A percentile compares a stretch with the other conserved stretches of the same genome.
These are phyloP conservation scores for Meleagris gallopavo DNA, from an alignment of 2,113 vertebrate species.

Conservation along the genomic window DNA sequence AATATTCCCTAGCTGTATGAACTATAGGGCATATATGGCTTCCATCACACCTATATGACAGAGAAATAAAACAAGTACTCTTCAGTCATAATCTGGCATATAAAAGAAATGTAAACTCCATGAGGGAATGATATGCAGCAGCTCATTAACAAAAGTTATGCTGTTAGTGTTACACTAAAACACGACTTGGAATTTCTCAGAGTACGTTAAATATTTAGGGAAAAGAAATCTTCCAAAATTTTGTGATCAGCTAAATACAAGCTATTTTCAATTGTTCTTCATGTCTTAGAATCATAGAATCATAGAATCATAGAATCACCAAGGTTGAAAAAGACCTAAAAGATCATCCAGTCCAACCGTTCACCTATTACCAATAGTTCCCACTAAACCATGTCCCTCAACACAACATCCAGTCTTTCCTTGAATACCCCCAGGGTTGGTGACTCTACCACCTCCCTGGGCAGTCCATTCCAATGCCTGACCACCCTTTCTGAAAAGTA, in stretches of 20 bases:
- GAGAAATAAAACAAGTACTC: neutral
- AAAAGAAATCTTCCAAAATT: neutral
- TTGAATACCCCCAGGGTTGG: too few relatives aligned
- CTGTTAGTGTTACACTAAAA: neutral
- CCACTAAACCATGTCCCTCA: too few relatives aligned
- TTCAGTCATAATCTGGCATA: neutral
- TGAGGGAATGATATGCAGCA: neutral
- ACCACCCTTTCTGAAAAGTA: too few relatives aligned
- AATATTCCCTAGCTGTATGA: neutral
- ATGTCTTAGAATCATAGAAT: too few relatives aligned
- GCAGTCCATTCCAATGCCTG: too few relatives aligned
- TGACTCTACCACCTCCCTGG: too few relatives aligned
- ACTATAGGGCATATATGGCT: neutral
- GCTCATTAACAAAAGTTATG: neutral
- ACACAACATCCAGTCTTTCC: too few relatives aligned
- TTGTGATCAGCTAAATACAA: neutral
- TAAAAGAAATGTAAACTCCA: neutral
- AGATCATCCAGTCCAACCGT: too few relatives aligned
- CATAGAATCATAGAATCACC: too few relatives aligned
- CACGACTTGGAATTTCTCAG: neutral
- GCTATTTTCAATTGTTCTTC: neutral
- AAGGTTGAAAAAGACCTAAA: too few relatives aligned
- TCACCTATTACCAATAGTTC: too few relatives aligned
- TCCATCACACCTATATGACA: neutral
- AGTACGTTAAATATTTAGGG: neutral